A percentile compares a stretch with the other conserved stretches of the same genome.
These are phyloP conservation scores for Siphamia tubifer DNA, from an alignment of 2,113 vertebrate species.

Conservation along the genomic window DNA sequence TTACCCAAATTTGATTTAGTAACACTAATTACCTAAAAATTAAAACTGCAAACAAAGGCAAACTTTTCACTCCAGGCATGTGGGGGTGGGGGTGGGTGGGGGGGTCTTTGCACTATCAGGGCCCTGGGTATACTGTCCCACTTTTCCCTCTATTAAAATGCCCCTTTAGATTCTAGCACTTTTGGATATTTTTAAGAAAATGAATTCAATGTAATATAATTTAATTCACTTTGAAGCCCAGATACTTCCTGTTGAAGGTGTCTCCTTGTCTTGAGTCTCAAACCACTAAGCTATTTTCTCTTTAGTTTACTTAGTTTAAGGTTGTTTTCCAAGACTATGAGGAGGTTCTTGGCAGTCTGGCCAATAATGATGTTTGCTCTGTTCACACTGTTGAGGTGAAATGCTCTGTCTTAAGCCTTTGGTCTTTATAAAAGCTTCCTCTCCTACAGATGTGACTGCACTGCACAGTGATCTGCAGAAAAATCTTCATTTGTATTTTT, in stretches of 20 bases:
- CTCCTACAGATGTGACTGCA: constrained; percentile 15
- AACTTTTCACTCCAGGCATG: too few species aligned
- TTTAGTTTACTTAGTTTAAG: constrained; percentile 24
- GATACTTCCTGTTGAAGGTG: constrained; percentile 4
- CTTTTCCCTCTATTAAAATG: too few species aligned
- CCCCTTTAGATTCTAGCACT: too few species aligned
- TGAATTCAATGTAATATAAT: background rate
- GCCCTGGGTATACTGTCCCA: too few species aligned
- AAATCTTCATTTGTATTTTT: constrained; percentile 11
- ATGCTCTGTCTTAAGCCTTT: constrained; percentile 3
- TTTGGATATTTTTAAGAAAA: too few species aligned
- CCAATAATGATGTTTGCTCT: constrained; percentile 52
- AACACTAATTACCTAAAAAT: too few species aligned
- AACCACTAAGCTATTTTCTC: constrained; percentile 9
- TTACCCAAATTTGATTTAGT: too few species aligned
- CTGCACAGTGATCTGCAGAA: too few species aligned
- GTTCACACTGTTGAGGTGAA: constrained; percentile 27
- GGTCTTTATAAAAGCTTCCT: constrained; percentile 8
- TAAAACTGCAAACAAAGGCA: too few species aligned
- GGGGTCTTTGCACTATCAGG: too few species aligned
- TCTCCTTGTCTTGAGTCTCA: background rate
- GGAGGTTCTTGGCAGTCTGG: background rate
- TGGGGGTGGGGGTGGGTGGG: too few species aligned
- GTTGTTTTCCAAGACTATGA: constrained; percentile 9
- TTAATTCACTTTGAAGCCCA: background rate